These are phyloP conservation scores for Gastracanthus pulcherrimus DNA, from an alignment of 2,888 invertebrate genomes.

Conservation along the genomic window DNA sequence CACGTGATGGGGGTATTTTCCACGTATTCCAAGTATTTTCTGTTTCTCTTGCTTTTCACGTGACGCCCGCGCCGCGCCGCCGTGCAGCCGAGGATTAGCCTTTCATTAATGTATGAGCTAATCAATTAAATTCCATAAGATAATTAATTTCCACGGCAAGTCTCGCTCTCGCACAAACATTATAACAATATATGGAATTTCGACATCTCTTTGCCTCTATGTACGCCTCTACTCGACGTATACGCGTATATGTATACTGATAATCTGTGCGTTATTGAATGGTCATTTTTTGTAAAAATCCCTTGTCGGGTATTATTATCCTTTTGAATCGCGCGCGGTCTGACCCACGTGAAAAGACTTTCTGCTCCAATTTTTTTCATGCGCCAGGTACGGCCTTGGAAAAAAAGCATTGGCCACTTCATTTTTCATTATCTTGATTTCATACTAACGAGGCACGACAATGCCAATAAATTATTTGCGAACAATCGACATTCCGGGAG, in stretches of 20 bases:
- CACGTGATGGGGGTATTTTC: conserved; percentile 45
- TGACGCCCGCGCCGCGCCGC: not conserved
- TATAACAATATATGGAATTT: not conserved
- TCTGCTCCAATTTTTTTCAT: conserved; percentile 32
- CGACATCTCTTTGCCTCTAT: not conserved
- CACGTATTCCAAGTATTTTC: conserved; percentile 56
- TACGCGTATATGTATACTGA: not conserved
- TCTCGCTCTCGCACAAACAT: not conserved
- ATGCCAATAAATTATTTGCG: conserved; percentile 50
- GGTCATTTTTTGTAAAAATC: not conserved
- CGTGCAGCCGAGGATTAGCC: conserved; percentile 42
- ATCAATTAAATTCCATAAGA: conserved; percentile 57
- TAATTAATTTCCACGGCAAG: conserved; percentile 54
- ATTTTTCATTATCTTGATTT: conserved; percentile 51
- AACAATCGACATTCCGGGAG: conserved; percentile 54
- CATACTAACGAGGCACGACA: conserved; percentile 37
- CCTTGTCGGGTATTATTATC: conserved; percentile 3
- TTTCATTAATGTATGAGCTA: conserved; percentile 52
- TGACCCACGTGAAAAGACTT: not conserved
- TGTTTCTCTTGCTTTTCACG: conserved; percentile 50
- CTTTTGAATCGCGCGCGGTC: not conserved
- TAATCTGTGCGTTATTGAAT: not conserved
- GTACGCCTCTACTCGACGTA: not conserved
- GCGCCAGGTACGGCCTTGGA: not conserved
- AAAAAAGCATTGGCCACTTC: not conserved